These are phyloP conservation scores for Gymnarchus niloticus DNA, from an alignment of 2,113 vertebrate genomes.

Conservation along the genomic window DNA sequence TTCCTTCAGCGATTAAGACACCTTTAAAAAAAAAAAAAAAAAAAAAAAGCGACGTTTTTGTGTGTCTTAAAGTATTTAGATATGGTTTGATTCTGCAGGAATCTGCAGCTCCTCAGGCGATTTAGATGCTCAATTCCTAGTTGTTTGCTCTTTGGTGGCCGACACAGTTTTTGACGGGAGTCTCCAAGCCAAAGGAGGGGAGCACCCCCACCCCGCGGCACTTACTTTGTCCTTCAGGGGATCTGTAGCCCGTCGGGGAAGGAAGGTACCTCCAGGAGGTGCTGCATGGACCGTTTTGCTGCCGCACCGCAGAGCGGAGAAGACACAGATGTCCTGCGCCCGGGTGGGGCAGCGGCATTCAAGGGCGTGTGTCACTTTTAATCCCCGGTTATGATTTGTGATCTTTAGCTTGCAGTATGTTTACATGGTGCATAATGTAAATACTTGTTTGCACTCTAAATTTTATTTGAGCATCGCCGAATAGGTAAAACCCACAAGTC, in stretches of 20 bases:
- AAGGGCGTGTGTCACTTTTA: not conserved
- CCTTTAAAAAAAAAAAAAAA: conserved; percentile 33
- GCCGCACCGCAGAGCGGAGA: too few relatives aligned
- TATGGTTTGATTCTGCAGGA: conserved; percentile 20
- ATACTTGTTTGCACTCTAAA: conserved; percentile 32
- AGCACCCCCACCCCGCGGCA: too few relatives aligned
- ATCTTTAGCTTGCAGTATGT: conserved; percentile 20
- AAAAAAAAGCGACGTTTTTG: too few relatives aligned
- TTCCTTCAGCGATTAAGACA: conserved; percentile 41
- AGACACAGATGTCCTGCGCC: too few relatives aligned
- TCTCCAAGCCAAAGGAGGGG: not conserved
- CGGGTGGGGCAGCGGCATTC: not conserved
- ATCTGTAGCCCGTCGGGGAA: too few relatives aligned
- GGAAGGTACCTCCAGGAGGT: too few relatives aligned
- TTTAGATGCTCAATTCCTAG: conserved; percentile 30
- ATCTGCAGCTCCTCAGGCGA: conserved; percentile 24
- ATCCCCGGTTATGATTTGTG: not conserved
- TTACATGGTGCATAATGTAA: conserved; percentile 27
- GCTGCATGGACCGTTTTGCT: too few relatives aligned
- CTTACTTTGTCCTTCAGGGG: too few relatives aligned
- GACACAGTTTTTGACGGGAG: not conserved
- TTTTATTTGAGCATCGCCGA: conserved; percentile 1
- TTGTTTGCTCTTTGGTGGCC: not conserved
- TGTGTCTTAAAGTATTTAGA: conserved; percentile 37
- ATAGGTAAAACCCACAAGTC: conserved; percentile 25